Conservation (phyloP, 2,113 vertebrate genomes). For the Strix aluco region DNA sequence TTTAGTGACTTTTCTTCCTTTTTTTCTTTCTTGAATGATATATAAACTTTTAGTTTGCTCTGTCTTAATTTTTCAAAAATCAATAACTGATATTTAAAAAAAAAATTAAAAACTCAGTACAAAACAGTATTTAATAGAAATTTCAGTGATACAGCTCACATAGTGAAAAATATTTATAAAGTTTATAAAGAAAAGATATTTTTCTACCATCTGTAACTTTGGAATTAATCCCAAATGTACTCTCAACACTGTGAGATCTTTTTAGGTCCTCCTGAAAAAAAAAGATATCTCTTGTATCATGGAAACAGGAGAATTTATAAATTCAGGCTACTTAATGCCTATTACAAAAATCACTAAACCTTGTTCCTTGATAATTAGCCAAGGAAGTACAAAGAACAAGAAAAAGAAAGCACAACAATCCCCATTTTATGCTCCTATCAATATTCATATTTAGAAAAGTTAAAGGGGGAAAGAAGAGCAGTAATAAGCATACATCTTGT, state of each 20-base stretch:
- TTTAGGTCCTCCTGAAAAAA: neutral
- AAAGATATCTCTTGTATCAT: accelerated
- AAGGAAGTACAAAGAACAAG: neutral
- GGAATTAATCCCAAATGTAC: neutral
- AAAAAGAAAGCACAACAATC: neutral
- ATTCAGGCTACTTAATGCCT: accelerated
- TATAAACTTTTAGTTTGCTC: neutral
- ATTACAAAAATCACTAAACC: neutral
- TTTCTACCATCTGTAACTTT: neutral
- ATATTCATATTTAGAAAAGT: neutral
- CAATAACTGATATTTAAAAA: neutral
- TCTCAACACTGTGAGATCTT: neutral
- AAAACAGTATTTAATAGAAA: neutral
- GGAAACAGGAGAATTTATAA: neutral
- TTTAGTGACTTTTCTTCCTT: neutral
- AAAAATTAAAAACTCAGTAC: neutral
- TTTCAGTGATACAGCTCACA: neutral
- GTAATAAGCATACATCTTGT: neutral
- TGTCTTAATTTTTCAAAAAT: neutral
- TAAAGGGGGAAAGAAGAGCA: neutral
- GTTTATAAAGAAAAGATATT: neutral
- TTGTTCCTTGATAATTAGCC: neutral
- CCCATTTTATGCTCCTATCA: neutral
- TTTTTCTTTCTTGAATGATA: neutral
- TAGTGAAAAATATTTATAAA: neutral